Base-by-base conservation (phyloP, 2,113 vertebrate genomes). In the Festucalex cinctus region DNA sequence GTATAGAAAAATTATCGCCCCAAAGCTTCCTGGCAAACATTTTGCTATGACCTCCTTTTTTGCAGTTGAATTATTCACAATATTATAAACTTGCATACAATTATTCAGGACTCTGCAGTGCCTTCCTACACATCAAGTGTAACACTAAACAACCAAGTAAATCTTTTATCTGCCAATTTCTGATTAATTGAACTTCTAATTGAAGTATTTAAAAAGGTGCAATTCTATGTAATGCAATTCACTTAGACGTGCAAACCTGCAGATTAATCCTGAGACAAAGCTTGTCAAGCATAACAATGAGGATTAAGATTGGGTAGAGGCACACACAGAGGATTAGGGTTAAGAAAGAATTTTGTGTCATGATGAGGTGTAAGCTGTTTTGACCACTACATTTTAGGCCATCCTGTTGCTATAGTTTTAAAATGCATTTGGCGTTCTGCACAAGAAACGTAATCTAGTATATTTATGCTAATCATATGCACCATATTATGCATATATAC, bases 251-350 rank as follows among this genome's bases (percentile, higher is more conserved):
- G 35, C 17, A 68, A 80, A 77, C 65, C 64, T 74, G 46, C 66
- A 74, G 74, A 81, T 79, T 82, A 82, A 28, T 26, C 2, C 26
- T 37, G 26, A 43, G 70, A 60, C 41, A 70, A 56, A 70, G 61
- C 58, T 70, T 63, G 70, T 61, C 75, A 48, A 59, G 65, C 58
- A 48, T 57, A 82, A 88, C 82, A 84, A 78, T 71, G 69, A 66
- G 66, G 72, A 76, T 64, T 49, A 70, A 73, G 65, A 39, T 35
- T 10, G 66, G 57, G 9, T 64, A 67, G 66, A 22, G 82, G 80
- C 58, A 60, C 59, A 24, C 20, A 24, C n/a, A 68, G 17, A 54
- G 80, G 86, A 89, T 89, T 89, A 86, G 78, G 84, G 88, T 88
- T 86, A 87, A 53, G 67, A 62, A 67, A 62, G 74, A 79, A 81